phyloP scores from a whole-genome alignment of 2,113 vertebrate genomes.

The Dromiciops gliroides region DNA sequence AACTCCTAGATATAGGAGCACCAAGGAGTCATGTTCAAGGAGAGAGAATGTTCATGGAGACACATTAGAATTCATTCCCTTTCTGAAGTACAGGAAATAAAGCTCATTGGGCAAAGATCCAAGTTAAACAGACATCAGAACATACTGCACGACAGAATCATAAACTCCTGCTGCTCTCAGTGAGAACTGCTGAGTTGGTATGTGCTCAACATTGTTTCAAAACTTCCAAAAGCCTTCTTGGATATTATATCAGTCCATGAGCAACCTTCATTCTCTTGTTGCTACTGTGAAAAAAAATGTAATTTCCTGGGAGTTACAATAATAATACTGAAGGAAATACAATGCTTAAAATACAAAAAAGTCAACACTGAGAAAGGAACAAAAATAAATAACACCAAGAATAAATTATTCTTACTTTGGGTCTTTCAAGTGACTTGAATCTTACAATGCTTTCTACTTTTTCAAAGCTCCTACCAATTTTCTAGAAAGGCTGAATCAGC shows the following conservation, averaged over 20 bases:
- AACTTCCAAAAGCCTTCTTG: not conserved
- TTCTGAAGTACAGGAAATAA: constrained; percentile 57
- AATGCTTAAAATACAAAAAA: not conserved
- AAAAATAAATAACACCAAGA: not conserved
- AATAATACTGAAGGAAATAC: not conserved
- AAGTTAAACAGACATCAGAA: constrained; percentile 45
- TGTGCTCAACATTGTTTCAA: not conserved
- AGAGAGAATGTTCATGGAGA: not conserved
- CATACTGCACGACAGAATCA: constrained; percentile 48
- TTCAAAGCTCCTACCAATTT: not conserved
- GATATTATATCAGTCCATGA: not conserved
- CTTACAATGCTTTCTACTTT: not conserved
- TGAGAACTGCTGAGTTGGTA: not conserved
- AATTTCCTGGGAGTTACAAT: not conserved
- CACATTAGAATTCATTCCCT: constrained; percentile 32
- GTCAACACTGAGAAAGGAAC: not conserved
- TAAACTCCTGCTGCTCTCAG: not conserved
- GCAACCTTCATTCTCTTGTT: not conserved
- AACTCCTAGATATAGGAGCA: not conserved
- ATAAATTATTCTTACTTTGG: not conserved
- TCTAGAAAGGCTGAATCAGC: not conserved
- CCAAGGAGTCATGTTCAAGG: not conserved
- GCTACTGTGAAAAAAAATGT: not conserved
- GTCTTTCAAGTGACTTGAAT: not conserved
- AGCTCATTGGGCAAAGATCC: constrained; percentile 58